Conservation (phyloP, 1,140 invertebrate species). For the Heliconius himera region DNA sequence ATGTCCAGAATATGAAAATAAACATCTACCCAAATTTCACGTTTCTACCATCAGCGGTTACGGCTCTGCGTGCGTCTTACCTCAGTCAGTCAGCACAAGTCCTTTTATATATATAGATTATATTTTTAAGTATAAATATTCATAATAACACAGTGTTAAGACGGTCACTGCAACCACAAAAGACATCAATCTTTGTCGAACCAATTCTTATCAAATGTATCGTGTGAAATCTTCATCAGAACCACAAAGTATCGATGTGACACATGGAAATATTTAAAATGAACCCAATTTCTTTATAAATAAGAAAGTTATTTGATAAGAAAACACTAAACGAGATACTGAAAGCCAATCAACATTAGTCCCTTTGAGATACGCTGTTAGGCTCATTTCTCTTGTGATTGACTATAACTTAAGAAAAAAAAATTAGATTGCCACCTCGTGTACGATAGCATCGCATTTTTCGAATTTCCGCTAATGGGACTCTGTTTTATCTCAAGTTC, state of each 20-base stretch:
- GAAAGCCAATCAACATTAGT: conserved; percentile 71
- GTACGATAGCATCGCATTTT: conserved; percentile 74
- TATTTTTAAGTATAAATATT: not conserved
- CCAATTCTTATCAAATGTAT: conserved; percentile 38
- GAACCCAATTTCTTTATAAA: conserved; percentile 22
- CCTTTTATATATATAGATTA: too few species aligned
- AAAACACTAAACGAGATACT: not conserved
- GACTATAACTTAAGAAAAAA: conserved; percentile 72
- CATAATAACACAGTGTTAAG: not conserved
- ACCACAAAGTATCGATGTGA: conserved; percentile 35
- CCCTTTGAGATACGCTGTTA: conserved; percentile 63
- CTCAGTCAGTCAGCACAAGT: too few species aligned
- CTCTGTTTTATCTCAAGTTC: conserved; percentile 77
- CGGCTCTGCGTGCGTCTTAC: too few species aligned
- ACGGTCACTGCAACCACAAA: conserved; percentile 64
- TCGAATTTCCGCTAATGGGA: conserved; percentile 71
- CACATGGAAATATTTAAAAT: conserved; percentile 33
- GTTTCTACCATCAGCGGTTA: too few species aligned
- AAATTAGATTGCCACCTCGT: conserved; percentile 79
- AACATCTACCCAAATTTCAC: too few species aligned
- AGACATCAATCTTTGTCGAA: conserved; percentile 39
- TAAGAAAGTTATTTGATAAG: conserved; percentile 29
- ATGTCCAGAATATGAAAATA: too few species aligned
- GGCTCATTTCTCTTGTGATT: conserved; percentile 77
- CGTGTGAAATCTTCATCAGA: conserved; percentile 32